Evolutionary conservation across 2,113 vertebrate genomes (phyloP).

Genomic region (Cercocebus atys): DNA sequence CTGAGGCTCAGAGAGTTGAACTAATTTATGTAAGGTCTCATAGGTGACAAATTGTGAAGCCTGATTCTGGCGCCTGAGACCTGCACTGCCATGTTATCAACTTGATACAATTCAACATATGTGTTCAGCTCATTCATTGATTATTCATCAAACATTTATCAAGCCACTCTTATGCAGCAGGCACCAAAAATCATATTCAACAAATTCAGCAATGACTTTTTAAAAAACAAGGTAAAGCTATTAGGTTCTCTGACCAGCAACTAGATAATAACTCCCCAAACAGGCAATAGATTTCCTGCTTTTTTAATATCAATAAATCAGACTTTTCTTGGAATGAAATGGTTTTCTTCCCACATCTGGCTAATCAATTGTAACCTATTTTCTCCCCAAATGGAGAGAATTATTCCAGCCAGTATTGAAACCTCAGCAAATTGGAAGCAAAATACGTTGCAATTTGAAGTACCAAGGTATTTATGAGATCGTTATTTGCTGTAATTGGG

Average conservation of each 20-base stretch:
- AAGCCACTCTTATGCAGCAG: background rate
- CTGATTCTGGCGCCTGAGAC: background rate
- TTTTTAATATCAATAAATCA: constrained; percentile 32
- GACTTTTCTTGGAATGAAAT: constrained; percentile 26
- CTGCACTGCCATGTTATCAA: background rate
- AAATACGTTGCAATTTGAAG: background rate
- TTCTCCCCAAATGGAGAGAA: constrained; percentile 41
- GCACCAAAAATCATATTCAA: background rate
- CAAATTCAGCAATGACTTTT: background rate
- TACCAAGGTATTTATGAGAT: background rate
- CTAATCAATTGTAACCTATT: constrained; percentile 29
- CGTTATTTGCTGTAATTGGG: background rate
- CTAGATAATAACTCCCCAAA: background rate
- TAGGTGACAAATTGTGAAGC: background rate
- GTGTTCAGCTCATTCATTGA: background rate
- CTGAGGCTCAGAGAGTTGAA: background rate
- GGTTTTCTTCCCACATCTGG: background rate
- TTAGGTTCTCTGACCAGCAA: background rate
- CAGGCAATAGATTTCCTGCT: background rate
- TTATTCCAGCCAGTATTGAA: constrained; percentile 22
- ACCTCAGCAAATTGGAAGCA: constrained; percentile 15
- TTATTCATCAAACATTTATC: background rate
- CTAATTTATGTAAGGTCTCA: background rate
- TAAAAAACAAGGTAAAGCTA: background rate
- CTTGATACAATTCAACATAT: background rate